Evolutionary conservation across 2,113 vertebrate genomes (phyloP).

Genomic region (Mobula hypostoma): DNA sequence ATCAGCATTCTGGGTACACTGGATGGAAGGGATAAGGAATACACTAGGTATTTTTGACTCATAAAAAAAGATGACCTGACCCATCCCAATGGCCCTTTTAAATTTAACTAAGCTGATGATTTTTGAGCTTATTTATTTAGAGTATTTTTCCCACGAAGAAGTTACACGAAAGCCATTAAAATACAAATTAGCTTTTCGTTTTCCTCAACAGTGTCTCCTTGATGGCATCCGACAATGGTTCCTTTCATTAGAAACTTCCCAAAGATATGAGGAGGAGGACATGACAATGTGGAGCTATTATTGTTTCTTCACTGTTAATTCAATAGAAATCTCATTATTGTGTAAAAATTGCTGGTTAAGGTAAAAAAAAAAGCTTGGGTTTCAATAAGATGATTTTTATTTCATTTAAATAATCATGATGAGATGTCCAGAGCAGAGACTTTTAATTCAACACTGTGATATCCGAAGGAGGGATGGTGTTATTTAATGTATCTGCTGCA

Average conservation of each 20-base stretch:
- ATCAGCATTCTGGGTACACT: neutral
- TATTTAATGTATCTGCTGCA: neutral
- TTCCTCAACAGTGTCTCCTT: neutral
- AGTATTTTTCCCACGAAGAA: neutral
- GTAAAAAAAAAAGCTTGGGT: neutral
- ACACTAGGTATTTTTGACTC: too few species aligned
- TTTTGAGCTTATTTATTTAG: neutral
- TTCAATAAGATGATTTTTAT: neutral
- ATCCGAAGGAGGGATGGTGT: neutral
- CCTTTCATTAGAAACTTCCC: neutral
- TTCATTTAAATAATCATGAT: neutral
- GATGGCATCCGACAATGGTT: neutral
- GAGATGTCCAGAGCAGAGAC: neutral
- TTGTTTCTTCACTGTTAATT: neutral
- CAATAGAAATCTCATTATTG: neutral
- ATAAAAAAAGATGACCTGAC: neutral
- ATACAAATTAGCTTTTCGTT: neutral
- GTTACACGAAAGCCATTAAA: neutral
- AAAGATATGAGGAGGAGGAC: neutral
- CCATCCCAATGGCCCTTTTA: neutral
- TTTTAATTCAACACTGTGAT: neutral
- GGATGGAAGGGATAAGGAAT: neutral
- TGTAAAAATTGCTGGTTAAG: neutral
- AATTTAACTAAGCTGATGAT: neutral
- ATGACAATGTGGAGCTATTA: neutral